A percentile compares a stretch with the other conserved stretches of the same genome.
Evolutionary conservation across 1,140 invertebrate genomes (phyloP).

Genomic region (Melitaea cinxia): DNA sequence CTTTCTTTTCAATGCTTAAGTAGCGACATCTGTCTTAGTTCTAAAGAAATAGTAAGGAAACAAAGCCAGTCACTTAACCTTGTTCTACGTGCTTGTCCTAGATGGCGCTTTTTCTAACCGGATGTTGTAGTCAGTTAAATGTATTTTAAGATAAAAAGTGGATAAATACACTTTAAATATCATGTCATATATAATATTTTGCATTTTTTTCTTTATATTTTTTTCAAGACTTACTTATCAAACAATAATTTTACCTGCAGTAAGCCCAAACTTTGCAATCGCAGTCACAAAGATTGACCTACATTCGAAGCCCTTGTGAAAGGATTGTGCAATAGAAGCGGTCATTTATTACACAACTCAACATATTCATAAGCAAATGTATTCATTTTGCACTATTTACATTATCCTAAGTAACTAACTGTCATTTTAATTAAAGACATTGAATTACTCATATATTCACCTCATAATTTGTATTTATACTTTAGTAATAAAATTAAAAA

Average conservation of each 20-base stretch:
- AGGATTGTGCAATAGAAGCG: constrained; percentile 82
- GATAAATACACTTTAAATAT: neutral
- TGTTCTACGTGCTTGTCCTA: constrained; percentile 4
- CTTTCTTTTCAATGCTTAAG: too few species aligned
- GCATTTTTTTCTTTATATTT: neutral
- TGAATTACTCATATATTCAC: constrained; percentile 44
- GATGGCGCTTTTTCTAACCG: constrained; percentile 43
- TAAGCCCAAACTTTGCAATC: constrained; percentile 52
- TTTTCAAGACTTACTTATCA: too few species aligned
- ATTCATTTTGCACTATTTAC: constrained; percentile 73
- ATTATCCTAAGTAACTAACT: constrained; percentile 46
- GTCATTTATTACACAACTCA: constrained; percentile 81
- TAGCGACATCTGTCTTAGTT: constrained; percentile 11
- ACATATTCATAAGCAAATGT: constrained; percentile 77
- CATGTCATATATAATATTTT: neutral
- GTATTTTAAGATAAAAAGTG: constrained; percentile 12
- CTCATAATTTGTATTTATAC: constrained; percentile 6
- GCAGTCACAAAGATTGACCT: constrained; percentile 78
- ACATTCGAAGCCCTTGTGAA: constrained; percentile 80
- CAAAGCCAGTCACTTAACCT: neutral
- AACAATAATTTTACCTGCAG: constrained; percentile 1
- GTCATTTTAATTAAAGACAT: constrained; percentile 41
- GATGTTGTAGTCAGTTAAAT: constrained; percentile 40
- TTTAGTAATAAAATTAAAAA: constrained; percentile 9
- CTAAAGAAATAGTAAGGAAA: neutral